Evolutionary conservation across 2,797 vertebrate genomes (phyloP).

Genomic region (Eulemur albifrons): DNA sequence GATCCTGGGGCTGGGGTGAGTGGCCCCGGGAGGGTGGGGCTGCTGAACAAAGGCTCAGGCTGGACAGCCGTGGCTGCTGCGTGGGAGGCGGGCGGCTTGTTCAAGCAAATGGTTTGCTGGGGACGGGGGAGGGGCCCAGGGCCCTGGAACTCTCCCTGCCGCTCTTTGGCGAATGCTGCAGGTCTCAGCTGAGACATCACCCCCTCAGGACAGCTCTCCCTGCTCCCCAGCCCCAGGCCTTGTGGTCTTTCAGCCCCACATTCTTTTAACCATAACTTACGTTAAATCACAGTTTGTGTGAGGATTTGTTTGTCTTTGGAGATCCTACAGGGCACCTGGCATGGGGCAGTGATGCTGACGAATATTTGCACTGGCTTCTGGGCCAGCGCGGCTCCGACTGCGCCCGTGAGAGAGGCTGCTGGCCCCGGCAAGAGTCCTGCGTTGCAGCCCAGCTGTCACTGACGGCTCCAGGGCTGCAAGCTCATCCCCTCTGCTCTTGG

Average conservation of each 20-base stretch:
- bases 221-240: neutral
- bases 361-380: rapidly evolving
- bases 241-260: neutral
- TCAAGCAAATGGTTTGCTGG: neutral
- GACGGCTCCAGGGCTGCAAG: neutral
- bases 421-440: no score
- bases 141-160: neutral
- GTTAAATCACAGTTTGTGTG: neutral
- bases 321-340: neutral
- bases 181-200: neutral
- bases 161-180: neutral
- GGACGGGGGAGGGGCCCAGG: neutral
- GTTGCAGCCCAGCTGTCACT: neutral
- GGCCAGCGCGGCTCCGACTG: neutral
- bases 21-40: no score
- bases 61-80: no score
- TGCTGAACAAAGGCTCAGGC: neutral
- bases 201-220: neutral
- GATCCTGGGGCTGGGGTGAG: neutral
- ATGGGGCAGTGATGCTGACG: neutral
- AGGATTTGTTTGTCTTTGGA: neutral
- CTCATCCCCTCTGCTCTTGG: neutral
- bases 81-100: neutral
- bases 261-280: neutral
- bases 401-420: no score